Evolutionary conservation across 2,113 vertebrate genomes (phyloP).

Genomic region (Hypocryptadius cinnamomeus): DNA sequence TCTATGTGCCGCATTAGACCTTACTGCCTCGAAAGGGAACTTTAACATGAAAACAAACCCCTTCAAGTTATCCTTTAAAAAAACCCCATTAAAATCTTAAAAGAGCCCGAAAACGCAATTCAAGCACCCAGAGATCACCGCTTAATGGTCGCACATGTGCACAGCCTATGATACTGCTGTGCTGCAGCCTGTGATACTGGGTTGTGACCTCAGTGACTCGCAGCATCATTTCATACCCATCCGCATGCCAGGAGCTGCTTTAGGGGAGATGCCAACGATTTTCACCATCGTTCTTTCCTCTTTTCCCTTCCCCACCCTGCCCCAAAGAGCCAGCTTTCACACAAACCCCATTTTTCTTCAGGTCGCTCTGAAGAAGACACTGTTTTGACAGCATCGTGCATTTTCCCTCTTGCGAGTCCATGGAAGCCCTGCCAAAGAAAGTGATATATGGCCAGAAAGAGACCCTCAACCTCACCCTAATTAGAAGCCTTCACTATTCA

Average conservation of each 20-base stretch:
- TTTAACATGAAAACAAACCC: neutral
- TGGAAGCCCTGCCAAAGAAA: neutral
- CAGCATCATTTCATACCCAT: neutral
- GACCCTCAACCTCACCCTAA: slow-evolving; percentile 1
- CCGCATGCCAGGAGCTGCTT: neutral
- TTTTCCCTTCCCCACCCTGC: neutral
- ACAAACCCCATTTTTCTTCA: neutral
- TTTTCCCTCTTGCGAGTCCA: neutral
- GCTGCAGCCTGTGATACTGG: neutral
- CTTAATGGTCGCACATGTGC: fast-evolving
- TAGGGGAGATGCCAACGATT: neutral
- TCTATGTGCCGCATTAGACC: neutral
- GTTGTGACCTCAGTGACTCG: neutral
- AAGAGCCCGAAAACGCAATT: neutral
- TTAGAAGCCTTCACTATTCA: slow-evolving; percentile 10
- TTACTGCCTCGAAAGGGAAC: neutral
- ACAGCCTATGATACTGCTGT: too few species aligned
- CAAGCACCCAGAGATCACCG: neutral
- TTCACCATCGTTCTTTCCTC: neutral
- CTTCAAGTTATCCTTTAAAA: neutral
- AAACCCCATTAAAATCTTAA: neutral
- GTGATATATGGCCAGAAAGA: neutral
- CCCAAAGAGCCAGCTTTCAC: neutral
- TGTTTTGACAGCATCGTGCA: neutral
- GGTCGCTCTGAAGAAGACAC: neutral